phyloP scores from a whole-genome alignment of 2,113 vertebrate species.

The Pollachius pollachius region DNA sequence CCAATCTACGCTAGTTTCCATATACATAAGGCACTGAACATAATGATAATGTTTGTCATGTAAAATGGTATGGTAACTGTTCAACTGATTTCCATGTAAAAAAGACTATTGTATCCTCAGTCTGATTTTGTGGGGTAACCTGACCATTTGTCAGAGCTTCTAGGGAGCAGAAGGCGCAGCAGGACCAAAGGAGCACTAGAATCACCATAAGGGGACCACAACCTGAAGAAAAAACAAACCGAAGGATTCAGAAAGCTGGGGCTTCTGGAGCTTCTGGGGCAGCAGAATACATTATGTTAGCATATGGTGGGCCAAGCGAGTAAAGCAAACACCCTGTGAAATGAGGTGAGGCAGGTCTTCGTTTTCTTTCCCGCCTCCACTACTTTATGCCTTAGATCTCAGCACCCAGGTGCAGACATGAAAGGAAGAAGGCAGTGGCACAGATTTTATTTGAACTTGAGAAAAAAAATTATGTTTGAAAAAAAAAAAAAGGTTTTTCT shows the following conservation, averaged over 20 bases:
- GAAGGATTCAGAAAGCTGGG: slow-evolving; percentile 37
- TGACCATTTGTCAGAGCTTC: slow-evolving; percentile 28
- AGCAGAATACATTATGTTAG: slow-evolving; percentile 43
- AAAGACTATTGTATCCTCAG: no score
- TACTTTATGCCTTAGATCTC: slow-evolving; percentile 53
- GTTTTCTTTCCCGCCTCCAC: slow-evolving; percentile 1
- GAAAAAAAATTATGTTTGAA: slow-evolving; percentile 54
- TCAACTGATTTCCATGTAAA: no score
- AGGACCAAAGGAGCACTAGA: slow-evolving; percentile 27
- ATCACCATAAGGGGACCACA: slow-evolving; percentile 34
- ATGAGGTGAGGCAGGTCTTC: slow-evolving; percentile 56
- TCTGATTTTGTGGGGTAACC: slow-evolving; percentile 4
- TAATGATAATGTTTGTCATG: no score
- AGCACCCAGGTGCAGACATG: slow-evolving; percentile 73
- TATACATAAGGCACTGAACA: no score
- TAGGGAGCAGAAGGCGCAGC: slow-evolving; percentile 29
- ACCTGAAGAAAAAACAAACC: slow-evolving; percentile 32
- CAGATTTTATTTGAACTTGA: slow-evolving; percentile 70
- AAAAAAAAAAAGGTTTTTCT: slow-evolving; percentile 42
- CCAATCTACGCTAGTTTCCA: no score
- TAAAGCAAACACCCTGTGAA: slow-evolving; percentile 66
- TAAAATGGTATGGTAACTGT: no score
- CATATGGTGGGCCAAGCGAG: slow-evolving; percentile 40
- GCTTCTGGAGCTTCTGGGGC: slow-evolving; percentile 40
- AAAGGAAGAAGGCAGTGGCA: slow-evolving; percentile 61